phyloP scores from a whole-genome alignment of 2,797 vertebrate genomes.

The Taeniopygia guttata region DNA sequence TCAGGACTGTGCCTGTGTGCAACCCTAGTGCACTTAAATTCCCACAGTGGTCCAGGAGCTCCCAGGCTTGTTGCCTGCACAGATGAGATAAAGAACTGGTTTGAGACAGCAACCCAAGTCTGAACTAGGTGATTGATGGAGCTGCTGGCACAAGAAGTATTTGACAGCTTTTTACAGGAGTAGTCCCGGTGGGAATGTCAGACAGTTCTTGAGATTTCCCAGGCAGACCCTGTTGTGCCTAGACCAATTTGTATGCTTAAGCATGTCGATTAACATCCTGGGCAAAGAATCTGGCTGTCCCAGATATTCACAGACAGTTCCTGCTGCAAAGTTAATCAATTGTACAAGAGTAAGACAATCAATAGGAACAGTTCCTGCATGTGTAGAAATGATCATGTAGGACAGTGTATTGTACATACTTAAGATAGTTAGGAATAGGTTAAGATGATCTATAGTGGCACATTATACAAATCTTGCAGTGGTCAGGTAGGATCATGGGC shows the following conservation, averaged over 20 bases:
- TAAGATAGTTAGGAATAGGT: neutral
- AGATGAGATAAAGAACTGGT: neutral
- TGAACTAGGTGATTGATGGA: neutral
- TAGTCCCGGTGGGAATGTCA: neutral
- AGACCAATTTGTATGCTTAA: neutral
- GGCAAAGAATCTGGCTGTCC: neutral
- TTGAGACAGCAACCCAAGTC: neutral
- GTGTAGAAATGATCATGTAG: neutral
- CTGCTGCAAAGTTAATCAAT: neutral
- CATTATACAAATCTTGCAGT: neutral
- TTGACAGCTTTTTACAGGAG: slow-evolving; percentile 11
- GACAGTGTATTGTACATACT: neutral
- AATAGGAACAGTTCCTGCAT: neutral
- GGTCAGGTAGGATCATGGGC: neutral
- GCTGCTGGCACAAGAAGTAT: neutral
- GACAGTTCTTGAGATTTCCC: neutral
- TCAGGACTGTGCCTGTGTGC: neutral
- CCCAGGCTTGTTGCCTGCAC: neutral
- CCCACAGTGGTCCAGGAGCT: neutral
- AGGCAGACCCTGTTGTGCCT: neutral
- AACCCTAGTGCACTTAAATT: neutral
- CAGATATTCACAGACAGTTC: neutral
- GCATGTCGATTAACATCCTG: neutral
- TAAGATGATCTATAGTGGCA: neutral
- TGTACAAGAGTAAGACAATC: neutral